Percentiles rank a stretch among this genome's conserved stretches.
Evolutionary conservation across 2,113 vertebrate genomes (phyloP).

Genomic region (Cygnus atratus): DNA sequence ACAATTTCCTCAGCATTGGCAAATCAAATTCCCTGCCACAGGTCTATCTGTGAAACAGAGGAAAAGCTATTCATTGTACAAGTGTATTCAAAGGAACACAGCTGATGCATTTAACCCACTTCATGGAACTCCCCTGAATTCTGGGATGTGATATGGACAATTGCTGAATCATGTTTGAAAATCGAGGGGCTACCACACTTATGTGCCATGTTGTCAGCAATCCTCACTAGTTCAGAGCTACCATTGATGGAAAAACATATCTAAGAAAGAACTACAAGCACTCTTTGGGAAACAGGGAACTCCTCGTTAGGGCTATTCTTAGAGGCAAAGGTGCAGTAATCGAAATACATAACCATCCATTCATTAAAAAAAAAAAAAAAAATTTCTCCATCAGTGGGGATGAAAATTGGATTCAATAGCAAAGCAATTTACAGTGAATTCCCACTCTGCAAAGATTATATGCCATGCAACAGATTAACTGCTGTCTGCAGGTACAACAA

Average conservation of each 20-base stretch:
- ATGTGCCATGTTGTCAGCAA: not conserved
- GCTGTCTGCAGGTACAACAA: constrained; percentile 40
- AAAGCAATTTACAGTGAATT: constrained; percentile 49
- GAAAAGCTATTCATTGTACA: not conserved
- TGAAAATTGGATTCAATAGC: constrained; percentile 58
- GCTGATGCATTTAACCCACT: not conserved
- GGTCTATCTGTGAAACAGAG: not conserved
- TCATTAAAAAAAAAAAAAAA: not conserved
- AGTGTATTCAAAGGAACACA: not conserved
- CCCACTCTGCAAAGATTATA: constrained; percentile 23
- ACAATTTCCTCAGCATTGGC: not conserved
- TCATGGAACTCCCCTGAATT: not conserved
- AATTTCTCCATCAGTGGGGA: constrained; percentile 59
- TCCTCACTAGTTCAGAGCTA: not conserved
- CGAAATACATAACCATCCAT: constrained; percentile 34
- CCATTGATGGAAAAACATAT: not conserved
- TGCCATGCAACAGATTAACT: constrained; percentile 25
- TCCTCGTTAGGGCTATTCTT: not conserved
- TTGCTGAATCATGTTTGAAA: not conserved
- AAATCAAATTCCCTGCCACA: not conserved
- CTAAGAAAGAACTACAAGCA: not conserved
- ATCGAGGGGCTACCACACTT: not conserved
- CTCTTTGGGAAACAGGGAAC: not conserved
- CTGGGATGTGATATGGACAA: not conserved
- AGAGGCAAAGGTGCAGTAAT: constrained; percentile 10